Evolutionary conservation across 2,113 vertebrate species (phyloP), one percentile per base, ranked within the genome.

Genomic region (Aldabrachelys gigantea): DNA sequence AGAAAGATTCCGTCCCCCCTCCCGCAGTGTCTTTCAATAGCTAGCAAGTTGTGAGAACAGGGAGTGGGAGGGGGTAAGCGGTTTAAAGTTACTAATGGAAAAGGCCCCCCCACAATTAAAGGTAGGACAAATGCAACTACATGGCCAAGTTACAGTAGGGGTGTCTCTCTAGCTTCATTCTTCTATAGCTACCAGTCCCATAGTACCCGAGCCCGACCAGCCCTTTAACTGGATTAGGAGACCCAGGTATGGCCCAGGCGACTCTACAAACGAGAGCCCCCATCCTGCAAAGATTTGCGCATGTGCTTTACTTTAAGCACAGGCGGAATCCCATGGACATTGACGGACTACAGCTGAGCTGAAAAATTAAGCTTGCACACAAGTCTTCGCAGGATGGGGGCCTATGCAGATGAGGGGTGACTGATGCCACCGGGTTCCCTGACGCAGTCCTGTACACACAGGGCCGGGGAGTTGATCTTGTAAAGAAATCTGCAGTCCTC

Each of bases 271-370:
- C 10, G 17, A 38, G 9, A 75, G 13, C 13, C 59, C 80, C 8
- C 8, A 1, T 56, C 35, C 86, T 53, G 50, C 50, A 3, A 31
- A 69, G 35, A 57, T 8, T 80, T n/a, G 72, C 2, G 5, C 3
- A 75, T 0, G 65, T 47, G 75, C 84, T 35, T 54, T 1, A 2
- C 5, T 59, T 2, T 21, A 22, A 22, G 57, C 0, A 9, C 29
- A 11, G n/a, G 13, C 79, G 2, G 1, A 8, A 24, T 52, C 50
- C n/a, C 8, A 0, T 2, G 76, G 17, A 11, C 31, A 3, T 1
- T 53, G 3, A 27, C 0, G 3, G 25, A 47, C 6, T 6, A 79
- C 4, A 2, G 31, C 25, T 50, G 47, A 4, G 25, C 27, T 47
- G 6, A 69, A 69, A 69, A 69, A 19, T 38, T 17, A 69, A 35